Percentiles rank a stretch among this genome's conserved stretches.
phyloP scores from a whole-genome alignment of 2,888 invertebrate genomes.

The Athrips mouffetella region DNA sequence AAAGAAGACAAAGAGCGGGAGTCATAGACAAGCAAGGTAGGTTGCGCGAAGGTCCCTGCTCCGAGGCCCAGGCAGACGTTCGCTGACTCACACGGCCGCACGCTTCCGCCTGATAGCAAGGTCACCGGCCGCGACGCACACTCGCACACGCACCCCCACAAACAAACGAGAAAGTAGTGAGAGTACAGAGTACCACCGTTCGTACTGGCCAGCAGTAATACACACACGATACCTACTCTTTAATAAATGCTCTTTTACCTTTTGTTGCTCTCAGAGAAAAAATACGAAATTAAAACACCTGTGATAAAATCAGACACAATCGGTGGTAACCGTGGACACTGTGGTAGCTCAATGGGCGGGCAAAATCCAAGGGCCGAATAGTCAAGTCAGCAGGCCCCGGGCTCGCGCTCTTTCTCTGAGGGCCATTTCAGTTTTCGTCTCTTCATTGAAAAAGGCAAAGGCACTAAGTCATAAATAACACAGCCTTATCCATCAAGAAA shows the following conservation, averaged over 20 bases:
- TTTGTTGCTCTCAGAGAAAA: background rate
- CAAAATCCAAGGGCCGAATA: too few species aligned
- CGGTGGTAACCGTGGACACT: too few species aligned
- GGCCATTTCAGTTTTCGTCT: too few species aligned
- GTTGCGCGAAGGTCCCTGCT: slow-evolving; percentile 61
- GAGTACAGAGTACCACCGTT: slow-evolving; percentile 45
- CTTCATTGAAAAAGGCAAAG: too few species aligned
- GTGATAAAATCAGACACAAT: too few species aligned
- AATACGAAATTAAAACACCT: too few species aligned
- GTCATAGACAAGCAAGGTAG: slow-evolving; percentile 21
- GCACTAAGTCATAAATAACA: too few species aligned
- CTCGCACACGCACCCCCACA: slow-evolving; percentile 28
- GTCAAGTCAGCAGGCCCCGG: too few species aligned
- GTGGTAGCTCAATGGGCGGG: too few species aligned
- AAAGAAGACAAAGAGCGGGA: background rate
- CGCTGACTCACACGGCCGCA: slow-evolving; percentile 69
- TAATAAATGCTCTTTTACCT: slow-evolving; percentile 1
- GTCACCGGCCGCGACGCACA: slow-evolving; percentile 69
- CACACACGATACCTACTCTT: too few species aligned
- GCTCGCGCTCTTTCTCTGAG: too few species aligned
- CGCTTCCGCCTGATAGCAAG: slow-evolving; percentile 79
- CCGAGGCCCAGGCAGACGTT: slow-evolving; percentile 60
- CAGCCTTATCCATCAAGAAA: too few species aligned
- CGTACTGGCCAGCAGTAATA: slow-evolving; percentile 35
- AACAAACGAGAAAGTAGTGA: slow-evolving; percentile 65